These are phyloP conservation scores for Acanthosepion lycidas DNA, from an alignment of 2,888 invertebrate genomes.

Conservation along the genomic window DNA sequence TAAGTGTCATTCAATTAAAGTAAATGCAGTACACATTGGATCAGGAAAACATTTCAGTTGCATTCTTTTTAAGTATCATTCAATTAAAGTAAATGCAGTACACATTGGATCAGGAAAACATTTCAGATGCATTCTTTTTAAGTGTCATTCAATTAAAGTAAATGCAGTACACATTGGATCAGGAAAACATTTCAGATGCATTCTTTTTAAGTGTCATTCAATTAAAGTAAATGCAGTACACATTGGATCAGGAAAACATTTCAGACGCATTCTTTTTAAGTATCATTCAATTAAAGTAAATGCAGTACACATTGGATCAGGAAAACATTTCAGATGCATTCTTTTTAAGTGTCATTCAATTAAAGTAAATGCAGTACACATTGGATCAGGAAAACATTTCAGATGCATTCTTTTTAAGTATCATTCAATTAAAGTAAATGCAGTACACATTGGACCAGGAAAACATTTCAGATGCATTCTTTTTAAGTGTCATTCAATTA, in stretches of 20 bases:
- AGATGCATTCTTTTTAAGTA: neutral
- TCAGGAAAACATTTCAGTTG: neutral
- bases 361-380: no score
- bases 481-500: neutral
- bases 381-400: neutral
- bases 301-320: no score
- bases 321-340: neutral
- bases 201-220: neutral
- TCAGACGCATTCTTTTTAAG: neutral
- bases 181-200: neutral
- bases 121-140: neutral
- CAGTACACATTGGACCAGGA: no score
- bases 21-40: no score
- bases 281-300: neutral
- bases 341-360: neutral
- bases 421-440: neutral
- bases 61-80: neutral
- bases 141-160: neutral
- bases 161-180: no score
- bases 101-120: neutral
- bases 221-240: no score
- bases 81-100: no score
- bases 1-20: neutral
- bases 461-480: neutral
- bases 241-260: neutral